Evolutionary conservation across 2,113 vertebrate species (phyloP).

Genomic region (Nicator chloris): DNA sequence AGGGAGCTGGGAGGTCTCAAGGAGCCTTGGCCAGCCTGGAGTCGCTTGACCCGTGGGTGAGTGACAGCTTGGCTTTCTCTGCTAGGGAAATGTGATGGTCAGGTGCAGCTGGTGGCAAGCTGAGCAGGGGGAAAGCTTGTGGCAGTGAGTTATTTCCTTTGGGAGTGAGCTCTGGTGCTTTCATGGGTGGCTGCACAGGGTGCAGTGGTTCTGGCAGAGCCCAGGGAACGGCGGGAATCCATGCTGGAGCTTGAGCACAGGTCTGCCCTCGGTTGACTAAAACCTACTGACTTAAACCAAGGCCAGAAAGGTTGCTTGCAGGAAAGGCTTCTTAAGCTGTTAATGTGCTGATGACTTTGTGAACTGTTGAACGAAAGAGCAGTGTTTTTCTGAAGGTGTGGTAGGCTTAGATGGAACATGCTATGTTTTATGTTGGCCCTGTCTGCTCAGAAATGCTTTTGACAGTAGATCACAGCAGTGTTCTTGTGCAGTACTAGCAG

Average conservation of each 20-base stretch:
- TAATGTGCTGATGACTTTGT: background rate
- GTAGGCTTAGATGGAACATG: background rate
- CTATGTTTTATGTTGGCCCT: background rate
- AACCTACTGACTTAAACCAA: background rate
- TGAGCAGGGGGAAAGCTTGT: background rate
- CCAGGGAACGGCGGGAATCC: accelerated
- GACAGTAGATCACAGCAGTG: background rate
- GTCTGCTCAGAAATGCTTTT: background rate
- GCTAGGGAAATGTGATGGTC: accelerated
- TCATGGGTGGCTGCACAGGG: accelerated
- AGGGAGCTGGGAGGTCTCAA: accelerated
- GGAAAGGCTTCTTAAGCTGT: background rate
- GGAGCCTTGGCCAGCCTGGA: accelerated
- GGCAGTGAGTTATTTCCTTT: background rate
- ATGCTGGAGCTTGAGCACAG: accelerated
- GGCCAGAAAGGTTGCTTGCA: background rate
- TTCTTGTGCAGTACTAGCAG: background rate
- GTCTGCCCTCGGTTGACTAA: background rate
- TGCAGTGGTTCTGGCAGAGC: background rate
- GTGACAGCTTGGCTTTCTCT: background rate
- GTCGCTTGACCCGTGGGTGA: accelerated
- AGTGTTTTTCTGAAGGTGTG: background rate
- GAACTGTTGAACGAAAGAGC: background rate
- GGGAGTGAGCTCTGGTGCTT: background rate
- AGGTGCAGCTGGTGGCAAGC: background rate